These are phyloP conservation scores for Laticauda laticaudata DNA, from an alignment of 2,113 vertebrate species.

Conservation along the genomic window DNA sequence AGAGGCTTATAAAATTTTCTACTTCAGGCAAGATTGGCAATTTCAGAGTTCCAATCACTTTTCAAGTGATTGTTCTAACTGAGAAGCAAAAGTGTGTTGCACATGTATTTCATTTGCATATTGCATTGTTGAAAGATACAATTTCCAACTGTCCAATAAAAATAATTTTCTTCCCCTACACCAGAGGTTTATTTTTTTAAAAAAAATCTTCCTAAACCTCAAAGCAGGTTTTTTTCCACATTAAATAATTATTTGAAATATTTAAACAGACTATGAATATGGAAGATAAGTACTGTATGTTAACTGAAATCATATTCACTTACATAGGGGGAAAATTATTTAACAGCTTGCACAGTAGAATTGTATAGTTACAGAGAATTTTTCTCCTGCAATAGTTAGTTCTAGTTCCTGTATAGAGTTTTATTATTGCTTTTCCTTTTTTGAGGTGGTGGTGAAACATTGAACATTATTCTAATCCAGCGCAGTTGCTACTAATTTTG, in stretches of 20 bases:
- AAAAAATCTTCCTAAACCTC: background rate
- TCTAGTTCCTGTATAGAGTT: constrained; percentile 54
- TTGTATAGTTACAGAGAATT: constrained; percentile 42
- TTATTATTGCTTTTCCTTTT: constrained; percentile 59
- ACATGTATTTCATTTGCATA: background rate
- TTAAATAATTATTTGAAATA: background rate
- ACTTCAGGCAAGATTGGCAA: no score
- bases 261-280: background rate
- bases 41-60: no score
- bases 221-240: background rate
- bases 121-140: background rate
- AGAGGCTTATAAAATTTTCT: no score
- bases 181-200: background rate
- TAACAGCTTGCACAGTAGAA: constrained; percentile 24
- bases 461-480: constrained; percentile 60
- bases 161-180: background rate
- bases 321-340: background rate
- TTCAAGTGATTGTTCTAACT: background rate
- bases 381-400: constrained; percentile 43
- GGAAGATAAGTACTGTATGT: background rate
- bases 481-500: constrained; percentile 67
- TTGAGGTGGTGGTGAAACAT: constrained; percentile 49
- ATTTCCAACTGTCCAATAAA: background rate
- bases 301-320: background rate
- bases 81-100: background rate